Evolutionary conservation across 2,797 vertebrate genomes (phyloP), one percentile per base, ranked within the genome.

Genomic region (Cryptoblepharus egeriae): DNA sequence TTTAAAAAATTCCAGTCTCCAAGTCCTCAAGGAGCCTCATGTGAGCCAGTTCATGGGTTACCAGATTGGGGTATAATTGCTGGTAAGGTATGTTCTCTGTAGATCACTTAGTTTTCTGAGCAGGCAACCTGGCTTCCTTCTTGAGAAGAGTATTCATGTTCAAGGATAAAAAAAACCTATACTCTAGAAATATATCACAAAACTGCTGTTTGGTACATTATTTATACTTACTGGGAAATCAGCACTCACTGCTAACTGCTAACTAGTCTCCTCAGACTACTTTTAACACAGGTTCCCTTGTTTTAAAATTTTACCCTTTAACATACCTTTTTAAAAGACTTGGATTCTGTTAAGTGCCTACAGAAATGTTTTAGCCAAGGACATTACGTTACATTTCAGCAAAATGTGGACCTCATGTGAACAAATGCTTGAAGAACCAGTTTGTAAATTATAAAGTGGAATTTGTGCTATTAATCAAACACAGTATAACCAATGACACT

Each of bases 381-480:
- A 80, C 69, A 80, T 22, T 0, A 84, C 45, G 32, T 45, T 67
- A 64, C 52, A 78, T 75, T 12, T 82, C 28, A 0, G 0, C 30
- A 18, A 70, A 4, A 78, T 72, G 12, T 70, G 83, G n/a, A 90
- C 70, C 2, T 82, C 37, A 58, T 12, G 74, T 13, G 4, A 81
- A 81, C 61, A 65, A 83, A 37, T 61, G 63, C 57, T 39, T 24
- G 0, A 42, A 77, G 49, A 35, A 52, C 7, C 26, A 42, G 16
- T 4, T 30, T 69, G 16, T 39, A 52, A 61, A 60, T 22, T 20
- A 84, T 32, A 0, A 9, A 55, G 49, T 70, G 76, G 1, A 49
- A 13, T 75, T 78, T 5, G 45, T 60, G 69, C 28, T 49, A 86
- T 63, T 63, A 87, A 58, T 37, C 68, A 84, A 89, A 82, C 12